Conservation (phyloP, 2,888 invertebrate species). For the Zeuzera pyrina region DNA sequence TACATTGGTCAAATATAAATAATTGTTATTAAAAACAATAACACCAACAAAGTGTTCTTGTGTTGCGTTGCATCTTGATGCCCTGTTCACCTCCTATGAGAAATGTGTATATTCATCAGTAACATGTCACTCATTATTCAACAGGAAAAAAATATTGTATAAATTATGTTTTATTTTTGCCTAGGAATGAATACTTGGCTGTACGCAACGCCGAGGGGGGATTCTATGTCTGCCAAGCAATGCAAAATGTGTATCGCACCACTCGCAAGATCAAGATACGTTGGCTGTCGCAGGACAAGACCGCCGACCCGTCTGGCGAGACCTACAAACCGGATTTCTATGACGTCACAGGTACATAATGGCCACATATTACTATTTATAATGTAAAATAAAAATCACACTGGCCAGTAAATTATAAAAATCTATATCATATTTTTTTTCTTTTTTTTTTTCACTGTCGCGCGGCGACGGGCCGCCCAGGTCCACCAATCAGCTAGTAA, state of each 20-base stretch:
- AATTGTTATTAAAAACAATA: too few species aligned
- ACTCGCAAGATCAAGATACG: slow-evolving; percentile 90
- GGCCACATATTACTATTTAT: background rate
- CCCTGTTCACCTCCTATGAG: too few species aligned
- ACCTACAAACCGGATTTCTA: slow-evolving; percentile 92
- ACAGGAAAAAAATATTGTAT: background rate
- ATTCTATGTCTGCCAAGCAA: slow-evolving; percentile 90
- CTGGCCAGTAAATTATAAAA: background rate
- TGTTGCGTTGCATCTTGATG: too few species aligned
- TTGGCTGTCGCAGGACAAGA: slow-evolving; percentile 88
- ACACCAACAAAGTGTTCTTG: too few species aligned
- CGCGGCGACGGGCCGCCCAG: too few species aligned
- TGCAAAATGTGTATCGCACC: slow-evolving; percentile 91
- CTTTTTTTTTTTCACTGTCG: background rate
- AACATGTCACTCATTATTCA: too few species aligned
- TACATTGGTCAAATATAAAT: too few species aligned
- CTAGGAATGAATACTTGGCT: slow-evolving; percentile 90
- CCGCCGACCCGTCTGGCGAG: slow-evolving; percentile 74
- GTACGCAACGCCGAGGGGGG: slow-evolving; percentile 92
- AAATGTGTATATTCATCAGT: too few species aligned
- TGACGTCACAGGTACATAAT: slow-evolving; percentile 80
- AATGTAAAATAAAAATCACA: background rate
- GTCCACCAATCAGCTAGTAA: too few species aligned
- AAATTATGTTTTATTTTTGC: background rate
- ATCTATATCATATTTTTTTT: background rate